Percentiles rank a stretch among this genome's conserved stretches.
Evolutionary conservation across 1,140 invertebrate species (phyloP).

Genomic region (Trichonephila inaurata): DNA sequence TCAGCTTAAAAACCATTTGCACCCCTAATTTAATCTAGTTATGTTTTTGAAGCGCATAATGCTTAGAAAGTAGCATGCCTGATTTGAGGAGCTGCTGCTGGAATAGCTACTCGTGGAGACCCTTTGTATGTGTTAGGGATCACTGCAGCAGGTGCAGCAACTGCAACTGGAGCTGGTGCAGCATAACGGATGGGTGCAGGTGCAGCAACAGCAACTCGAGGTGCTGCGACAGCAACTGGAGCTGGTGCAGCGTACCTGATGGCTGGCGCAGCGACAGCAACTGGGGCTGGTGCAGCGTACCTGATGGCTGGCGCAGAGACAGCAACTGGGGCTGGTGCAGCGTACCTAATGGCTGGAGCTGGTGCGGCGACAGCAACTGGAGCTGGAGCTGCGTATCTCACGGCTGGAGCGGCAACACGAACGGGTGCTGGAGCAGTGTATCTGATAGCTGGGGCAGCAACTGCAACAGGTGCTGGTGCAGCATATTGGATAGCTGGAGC

Average conservation of each 20-base stretch:
- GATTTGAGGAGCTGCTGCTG: too few species aligned
- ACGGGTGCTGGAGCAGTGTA: constrained; percentile 17
- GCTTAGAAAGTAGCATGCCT: too few species aligned
- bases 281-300: constrained; percentile 30
- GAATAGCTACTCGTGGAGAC: too few species aligned
- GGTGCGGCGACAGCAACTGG: neutral
- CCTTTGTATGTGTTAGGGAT: too few species aligned
- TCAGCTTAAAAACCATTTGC: too few species aligned
- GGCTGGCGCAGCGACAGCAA: neutral
- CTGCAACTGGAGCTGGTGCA: neutral
- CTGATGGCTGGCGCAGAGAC: neutral
- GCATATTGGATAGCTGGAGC: neutral
- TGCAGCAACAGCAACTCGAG: neutral
- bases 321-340: neutral
- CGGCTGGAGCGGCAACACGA: neutral
- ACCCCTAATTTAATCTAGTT: too few species aligned
- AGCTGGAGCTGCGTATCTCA: neutral
- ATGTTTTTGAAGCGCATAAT: too few species aligned
- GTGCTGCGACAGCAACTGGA: neutral
- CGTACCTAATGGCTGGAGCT: neutral
- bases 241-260: neutral
- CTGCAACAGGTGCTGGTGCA: neutral
- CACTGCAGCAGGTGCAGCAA: neutral
- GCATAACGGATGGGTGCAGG: neutral
- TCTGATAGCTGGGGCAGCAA: neutral